These are phyloP conservation scores for Catamblyrhynchus diadema DNA, from an alignment of 2,797 vertebrate genomes.

Conservation along the genomic window DNA sequence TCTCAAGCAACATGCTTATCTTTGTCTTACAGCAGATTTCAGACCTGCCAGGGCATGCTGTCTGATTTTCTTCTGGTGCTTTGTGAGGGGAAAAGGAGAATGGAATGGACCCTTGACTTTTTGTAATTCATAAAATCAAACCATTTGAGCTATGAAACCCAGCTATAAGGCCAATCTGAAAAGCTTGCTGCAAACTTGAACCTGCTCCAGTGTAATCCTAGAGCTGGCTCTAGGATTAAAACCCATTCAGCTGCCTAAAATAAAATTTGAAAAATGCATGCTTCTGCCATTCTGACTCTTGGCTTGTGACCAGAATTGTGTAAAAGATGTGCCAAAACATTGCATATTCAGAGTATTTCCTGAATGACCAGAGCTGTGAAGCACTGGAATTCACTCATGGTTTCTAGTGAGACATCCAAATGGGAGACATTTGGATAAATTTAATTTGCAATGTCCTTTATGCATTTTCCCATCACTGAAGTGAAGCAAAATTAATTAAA, in stretches of 20 bases:
- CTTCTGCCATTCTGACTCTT: neutral
- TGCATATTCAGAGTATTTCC: slow-evolving; percentile 33
- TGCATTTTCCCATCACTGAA: neutral
- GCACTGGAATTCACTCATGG: neutral
- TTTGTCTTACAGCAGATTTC: neutral
- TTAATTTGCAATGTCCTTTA: neutral
- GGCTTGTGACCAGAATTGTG: neutral
- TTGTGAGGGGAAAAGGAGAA: neutral
- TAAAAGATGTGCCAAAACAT: slow-evolving; percentile 7
- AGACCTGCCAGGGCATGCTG: neutral
- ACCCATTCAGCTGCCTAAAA: neutral
- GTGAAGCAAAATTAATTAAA: slow-evolving; percentile 4
- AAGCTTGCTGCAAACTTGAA: neutral
- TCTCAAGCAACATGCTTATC: neutral
- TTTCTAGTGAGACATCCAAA: slow-evolving; percentile 29
- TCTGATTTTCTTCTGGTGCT: neutral
- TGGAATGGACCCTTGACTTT: neutral
- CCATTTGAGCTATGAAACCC: neutral
- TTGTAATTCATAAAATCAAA: neutral
- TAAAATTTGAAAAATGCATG: slow-evolving; percentile 19
- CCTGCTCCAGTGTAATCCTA: neutral
- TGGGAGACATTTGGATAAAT: neutral
- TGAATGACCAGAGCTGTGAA: neutral
- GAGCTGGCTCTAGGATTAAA: slow-evolving; percentile 8
- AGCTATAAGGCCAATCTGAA: neutral